Evolutionary conservation across 2,888 invertebrate species (phyloP).

Genomic region (Cistogaster globosa): DNA sequence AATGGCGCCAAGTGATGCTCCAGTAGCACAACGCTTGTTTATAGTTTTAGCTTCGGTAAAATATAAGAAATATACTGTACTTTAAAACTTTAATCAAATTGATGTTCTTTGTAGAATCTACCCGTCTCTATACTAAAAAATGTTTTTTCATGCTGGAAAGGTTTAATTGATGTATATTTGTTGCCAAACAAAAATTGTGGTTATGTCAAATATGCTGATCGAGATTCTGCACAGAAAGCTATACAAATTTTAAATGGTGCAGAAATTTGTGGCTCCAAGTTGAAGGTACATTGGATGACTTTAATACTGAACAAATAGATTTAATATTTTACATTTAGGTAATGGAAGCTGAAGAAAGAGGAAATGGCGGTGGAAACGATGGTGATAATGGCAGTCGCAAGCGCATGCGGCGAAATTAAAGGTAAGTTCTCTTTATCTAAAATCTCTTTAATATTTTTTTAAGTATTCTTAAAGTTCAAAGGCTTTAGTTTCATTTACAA

Average conservation of each 20-base stretch:
- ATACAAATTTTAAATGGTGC: conserved; percentile 89
- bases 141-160: conserved; percentile 95
- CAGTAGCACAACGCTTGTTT: conserved; percentile 87
- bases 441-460: conserved; percentile 10
- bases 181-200: conserved; percentile 95
- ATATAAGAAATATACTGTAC: background rate
- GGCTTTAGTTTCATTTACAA: conserved; percentile 34
- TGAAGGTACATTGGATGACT: conserved; percentile 82
- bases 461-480: conserved; percentile 44
- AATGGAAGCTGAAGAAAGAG: conserved; percentile 91
- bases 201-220: conserved; percentile 92
- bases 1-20: conserved; percentile 87
- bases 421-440: conserved; percentile 73
- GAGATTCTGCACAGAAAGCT: conserved; percentile 86
- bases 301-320: background rate
- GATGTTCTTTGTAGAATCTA: conserved; percentile 83
- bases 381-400: conserved; percentile 81
- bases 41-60: conserved; percentile 84
- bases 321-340: conserved; percentile 84
- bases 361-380: conserved; percentile 74
- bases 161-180: conserved; percentile 94
- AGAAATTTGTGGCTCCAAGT: conserved; percentile 92
- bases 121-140: conserved; percentile 93
- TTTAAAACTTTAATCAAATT: conserved; percentile 9
- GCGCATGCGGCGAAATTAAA: conserved; percentile 80